A percentile compares a stretch with the other conserved stretches of the same genome.
Evolutionary conservation across 2,797 vertebrate genomes (phyloP).

Genomic region (Anas georgica): DNA sequence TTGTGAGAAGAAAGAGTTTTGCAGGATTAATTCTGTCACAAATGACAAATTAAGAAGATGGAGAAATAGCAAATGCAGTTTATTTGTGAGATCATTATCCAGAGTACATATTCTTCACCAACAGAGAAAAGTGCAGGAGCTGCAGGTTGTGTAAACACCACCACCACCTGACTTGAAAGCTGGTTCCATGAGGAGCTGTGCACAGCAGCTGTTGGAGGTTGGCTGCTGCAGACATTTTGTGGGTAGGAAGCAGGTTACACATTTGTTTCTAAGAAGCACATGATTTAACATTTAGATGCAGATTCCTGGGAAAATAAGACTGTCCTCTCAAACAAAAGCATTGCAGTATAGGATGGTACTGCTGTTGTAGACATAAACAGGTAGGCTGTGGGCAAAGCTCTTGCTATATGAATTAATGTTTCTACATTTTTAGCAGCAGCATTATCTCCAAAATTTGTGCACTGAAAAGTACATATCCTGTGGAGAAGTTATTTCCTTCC

Average conservation of each 20-base stretch:
- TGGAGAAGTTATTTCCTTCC: neutral
- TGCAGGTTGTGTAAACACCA: neutral
- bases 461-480: neutral
- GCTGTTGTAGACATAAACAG: neutral
- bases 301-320: neutral
- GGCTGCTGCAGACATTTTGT: neutral
- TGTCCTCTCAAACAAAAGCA: neutral
- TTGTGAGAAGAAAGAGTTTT: neutral
- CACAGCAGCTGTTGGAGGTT: neutral
- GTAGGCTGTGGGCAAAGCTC: neutral
- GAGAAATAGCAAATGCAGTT: neutral
- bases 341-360: neutral
- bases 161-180: accelerated
- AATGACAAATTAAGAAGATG: neutral
- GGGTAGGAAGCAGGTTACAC: neutral
- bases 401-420: accelerated
- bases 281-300: no score
- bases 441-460: neutral
- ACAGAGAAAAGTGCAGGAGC: neutral
- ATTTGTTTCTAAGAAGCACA: accelerated
- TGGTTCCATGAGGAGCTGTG: neutral
- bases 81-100: neutral
- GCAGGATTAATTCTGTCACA: neutral
- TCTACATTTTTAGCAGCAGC: neutral
- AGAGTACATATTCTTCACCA: neutral